Evolutionary conservation across 2,797 vertebrate genomes (phyloP), one percentile per base, ranked within the genome.

Genomic region (Austrolebias charrua): DNA sequence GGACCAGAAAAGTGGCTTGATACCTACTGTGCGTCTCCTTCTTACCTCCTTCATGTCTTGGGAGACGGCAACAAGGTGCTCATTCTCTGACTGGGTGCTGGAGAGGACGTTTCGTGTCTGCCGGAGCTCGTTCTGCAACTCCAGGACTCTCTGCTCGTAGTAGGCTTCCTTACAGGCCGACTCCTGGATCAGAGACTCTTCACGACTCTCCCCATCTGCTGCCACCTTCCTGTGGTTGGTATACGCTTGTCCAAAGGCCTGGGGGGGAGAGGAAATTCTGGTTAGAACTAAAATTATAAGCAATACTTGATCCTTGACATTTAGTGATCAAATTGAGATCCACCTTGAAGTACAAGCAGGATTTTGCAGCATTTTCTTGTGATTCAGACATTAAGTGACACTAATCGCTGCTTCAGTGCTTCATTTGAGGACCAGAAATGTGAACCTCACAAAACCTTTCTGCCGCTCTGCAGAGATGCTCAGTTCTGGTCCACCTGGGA

Each of bases 161-260:
- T 96, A 95, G 65, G 97, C 96, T 85, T 98, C 96, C 86, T 98
- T 98, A 64, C 93, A 95, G 60, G 96, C 96, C 0, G 96, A 97
- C 85, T 98, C 96, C 88, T 95, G 95, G 87, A 98, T 96, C 47
- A 98, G 92, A 61, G 94, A 95, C 88, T 98, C 96, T 73, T 98
- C 96, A 4, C 96, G 94, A 87, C 95, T 98, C 89, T 98, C 96
- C 15, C 96, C 96, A 18, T 96, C 96, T 1, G 95, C 96, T 0
- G 96, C 95, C 75, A 98, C 96, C 81, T 98, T 97, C 90, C 95
- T 96, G 84, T 98, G 96, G 91, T 98, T 98, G 55, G 94, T 95
- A 82, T 97, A 93, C 14, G 94, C 96, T 85, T 98, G 96, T 80
- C 96, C 96, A 75, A 97, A 97, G 42, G 96, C 96, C 96, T 98